These are phyloP conservation scores for Amiota minor DNA, from an alignment of 2,888 invertebrate genomes.

Conservation along the genomic window DNA sequence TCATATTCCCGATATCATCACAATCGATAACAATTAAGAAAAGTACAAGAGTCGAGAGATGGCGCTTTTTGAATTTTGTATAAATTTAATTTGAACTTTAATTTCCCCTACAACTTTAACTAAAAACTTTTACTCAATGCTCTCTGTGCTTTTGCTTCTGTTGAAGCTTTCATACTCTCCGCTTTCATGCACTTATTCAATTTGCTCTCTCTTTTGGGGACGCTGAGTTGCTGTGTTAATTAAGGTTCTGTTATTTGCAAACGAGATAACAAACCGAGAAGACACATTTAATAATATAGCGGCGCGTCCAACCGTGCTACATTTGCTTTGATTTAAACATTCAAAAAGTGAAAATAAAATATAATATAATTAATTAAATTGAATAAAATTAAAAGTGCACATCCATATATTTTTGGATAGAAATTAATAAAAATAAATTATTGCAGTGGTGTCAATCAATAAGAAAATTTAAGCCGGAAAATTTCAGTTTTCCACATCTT, in stretches of 20 bases:
- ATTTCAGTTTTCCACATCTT: not conserved
- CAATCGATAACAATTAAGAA: no score
- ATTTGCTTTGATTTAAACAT: constrained; percentile 30
- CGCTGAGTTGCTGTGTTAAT: constrained; percentile 51
- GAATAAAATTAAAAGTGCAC: constrained; percentile 17
- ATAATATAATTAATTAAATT: constrained; percentile 36
- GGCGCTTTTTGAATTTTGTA: no score
- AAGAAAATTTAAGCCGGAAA: constrained; percentile 14
- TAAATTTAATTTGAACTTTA: no score
- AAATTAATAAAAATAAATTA: not conserved
- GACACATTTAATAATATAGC: constrained; percentile 47
- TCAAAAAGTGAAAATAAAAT: constrained; percentile 36
- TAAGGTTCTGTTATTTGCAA: constrained; percentile 64
- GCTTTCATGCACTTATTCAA: constrained; percentile 22
- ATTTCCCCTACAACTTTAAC: constrained; percentile 16
- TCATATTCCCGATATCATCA: no score
- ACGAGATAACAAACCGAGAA: constrained; percentile 70
- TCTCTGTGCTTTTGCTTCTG: constrained; percentile 10
- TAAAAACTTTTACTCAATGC: constrained; percentile 20
- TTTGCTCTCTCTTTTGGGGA: not conserved
- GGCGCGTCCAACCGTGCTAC: constrained; percentile 42
- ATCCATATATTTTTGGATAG: not conserved
- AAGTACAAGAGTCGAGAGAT: no score
- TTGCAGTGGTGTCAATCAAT: no score
- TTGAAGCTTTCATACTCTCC: not conserved